These are phyloP conservation scores for Lineus longissimus DNA, from an alignment of 1,140 invertebrate genomes.

Conservation along the genomic window DNA sequence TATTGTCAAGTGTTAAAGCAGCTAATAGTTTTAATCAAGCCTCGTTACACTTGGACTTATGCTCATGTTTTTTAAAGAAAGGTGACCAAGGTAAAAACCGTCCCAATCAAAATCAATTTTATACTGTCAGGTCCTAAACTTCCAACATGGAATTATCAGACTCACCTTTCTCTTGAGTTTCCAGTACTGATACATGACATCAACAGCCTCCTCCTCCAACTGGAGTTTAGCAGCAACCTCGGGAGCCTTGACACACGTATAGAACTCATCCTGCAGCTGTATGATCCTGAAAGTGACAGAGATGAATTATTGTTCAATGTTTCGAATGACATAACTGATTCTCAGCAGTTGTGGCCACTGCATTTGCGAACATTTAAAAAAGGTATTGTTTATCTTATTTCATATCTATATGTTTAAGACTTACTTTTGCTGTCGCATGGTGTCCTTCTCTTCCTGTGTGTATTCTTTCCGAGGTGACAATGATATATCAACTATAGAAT, in stretches of 20 bases:
- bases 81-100: no score
- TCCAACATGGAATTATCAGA: background rate
- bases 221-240: conserved; percentile 64
- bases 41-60: no score
- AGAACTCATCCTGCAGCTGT: conserved; percentile 91
- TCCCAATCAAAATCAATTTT: no score
- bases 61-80: no score
- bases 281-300: conserved; percentile 64
- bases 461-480: conserved; percentile 37
- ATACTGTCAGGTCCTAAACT: no score
- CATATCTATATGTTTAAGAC: background rate
- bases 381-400: background rate
- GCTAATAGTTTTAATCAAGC: no score
- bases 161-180: conserved; percentile 75
- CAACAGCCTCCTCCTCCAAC: conserved; percentile 75
- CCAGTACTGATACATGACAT: conserved; percentile 91
- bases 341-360: no score
- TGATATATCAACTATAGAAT: background rate
- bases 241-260: conserved; percentile 79
- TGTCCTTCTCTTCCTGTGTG: conserved; percentile 45
- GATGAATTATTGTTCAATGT: background rate
- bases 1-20: no score
- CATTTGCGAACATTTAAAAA: no score
- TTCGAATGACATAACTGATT: no score
- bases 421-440: conserved; percentile 45